phyloP scores from a whole-genome alignment of 1,140 invertebrate species.

The Heliothis virescens region DNA sequence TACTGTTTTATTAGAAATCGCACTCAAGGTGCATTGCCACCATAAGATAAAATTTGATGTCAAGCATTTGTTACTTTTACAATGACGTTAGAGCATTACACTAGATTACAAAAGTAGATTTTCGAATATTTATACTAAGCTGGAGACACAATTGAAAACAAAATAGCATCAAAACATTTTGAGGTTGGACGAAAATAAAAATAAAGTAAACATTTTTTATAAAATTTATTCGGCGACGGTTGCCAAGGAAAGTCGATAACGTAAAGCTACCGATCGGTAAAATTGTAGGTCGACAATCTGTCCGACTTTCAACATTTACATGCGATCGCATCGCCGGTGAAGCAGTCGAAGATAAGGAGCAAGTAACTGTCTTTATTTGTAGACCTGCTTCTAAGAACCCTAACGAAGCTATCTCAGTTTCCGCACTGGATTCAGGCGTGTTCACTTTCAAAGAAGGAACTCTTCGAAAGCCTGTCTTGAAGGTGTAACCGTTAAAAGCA shows the following conservation, averaged over 20 bases:
- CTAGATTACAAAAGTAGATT: conserved; percentile 6
- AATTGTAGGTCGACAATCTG: conserved; percentile 42
- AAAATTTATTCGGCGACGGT: conserved; percentile 34
- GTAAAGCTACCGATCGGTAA: conserved; percentile 38
- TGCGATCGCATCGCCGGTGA: conserved; percentile 27
- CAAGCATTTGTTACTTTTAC: background rate
- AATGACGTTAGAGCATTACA: background rate
- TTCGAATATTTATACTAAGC: conserved; percentile 35
- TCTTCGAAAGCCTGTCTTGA: too few species aligned
- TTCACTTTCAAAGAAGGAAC: conserved; percentile 11
- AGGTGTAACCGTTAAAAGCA: too few species aligned
- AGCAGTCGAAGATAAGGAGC: conserved; percentile 35
- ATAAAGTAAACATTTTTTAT: conserved; percentile 24
- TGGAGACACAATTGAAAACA: conserved; percentile 17
- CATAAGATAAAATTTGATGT: too few species aligned
- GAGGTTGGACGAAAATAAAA: conserved; percentile 46
- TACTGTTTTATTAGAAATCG: background rate
- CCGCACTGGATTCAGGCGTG: background rate
- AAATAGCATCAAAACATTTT: conserved; percentile 36
- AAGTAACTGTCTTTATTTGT: conserved; percentile 32
- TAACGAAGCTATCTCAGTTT: conserved; percentile 34
- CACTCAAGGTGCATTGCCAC: too few species aligned
- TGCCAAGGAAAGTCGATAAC: conserved; percentile 44
- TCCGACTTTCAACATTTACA: conserved; percentile 43
- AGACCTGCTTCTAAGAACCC: conserved; percentile 17